Base-by-base conservation (phyloP, 2,888 invertebrate genomes). In the Trichogramma evanescens region DNA sequence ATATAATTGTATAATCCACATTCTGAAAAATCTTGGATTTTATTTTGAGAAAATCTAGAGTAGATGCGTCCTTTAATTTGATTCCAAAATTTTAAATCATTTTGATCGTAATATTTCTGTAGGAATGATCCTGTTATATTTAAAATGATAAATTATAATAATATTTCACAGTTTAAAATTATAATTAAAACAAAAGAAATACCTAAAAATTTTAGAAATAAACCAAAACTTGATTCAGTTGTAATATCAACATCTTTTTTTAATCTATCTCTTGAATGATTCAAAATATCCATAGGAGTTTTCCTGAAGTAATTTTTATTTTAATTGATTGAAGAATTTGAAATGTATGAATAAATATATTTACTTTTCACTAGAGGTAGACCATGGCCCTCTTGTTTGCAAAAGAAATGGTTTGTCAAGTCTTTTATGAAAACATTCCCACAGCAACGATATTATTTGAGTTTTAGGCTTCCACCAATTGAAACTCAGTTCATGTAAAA, bases 341-440 rank as follows among this genome's bases (percentile, higher is more conserved):
- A 38, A 41, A 58, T 40, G 50, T 60, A 54, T 50, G 26, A 60
- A 56, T 50, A 26, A 50, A 45, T 53, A 66, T 3, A 79, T 78
- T 55, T 81, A 77, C 70, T 80, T 80, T 54, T 80, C 80, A 52
- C 81, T 72, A 0, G 81, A 76, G 13, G 71, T 56, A 39, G 67
- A 66, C 76, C 76, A 76, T 44, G 76, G 76, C 5, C 78, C 78
- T n/a, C 79, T 70, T 40, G 80, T 80, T 38, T 79, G 76, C 9
- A 81, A 68, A 61, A 80, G 75, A 68, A 84, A 84, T 3, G 80
- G 79, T 44, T 80, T 79, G 68, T 84, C 82, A 4, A 85, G 74
- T 69, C 81, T 79, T 58, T 82, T 81, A 67, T 84, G 82, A 67
- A 83, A 82, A 69, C 82, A 81, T 66, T 85, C 85, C 83, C 85